These are phyloP conservation scores for Chydorus sphaericus DNA, from an alignment of 2,888 invertebrate species.

Conservation along the genomic window DNA sequence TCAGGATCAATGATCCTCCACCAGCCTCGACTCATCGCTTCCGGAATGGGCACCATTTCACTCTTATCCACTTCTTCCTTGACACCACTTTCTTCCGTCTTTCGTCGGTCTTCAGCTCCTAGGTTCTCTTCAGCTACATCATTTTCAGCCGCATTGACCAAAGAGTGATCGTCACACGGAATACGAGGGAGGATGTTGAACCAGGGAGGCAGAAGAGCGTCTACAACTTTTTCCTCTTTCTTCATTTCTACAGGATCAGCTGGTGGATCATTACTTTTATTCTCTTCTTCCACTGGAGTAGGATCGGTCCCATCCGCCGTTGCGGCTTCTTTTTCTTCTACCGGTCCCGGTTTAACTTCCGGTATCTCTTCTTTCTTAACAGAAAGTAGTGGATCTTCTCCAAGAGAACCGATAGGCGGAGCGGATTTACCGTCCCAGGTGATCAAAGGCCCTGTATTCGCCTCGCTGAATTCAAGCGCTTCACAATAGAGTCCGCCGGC, in stretches of 20 bases:
- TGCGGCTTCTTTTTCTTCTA: background rate
- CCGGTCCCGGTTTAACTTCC: constrained; percentile 8
- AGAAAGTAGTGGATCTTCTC: constrained; percentile 8
- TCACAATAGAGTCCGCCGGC: constrained; percentile 85
- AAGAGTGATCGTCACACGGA: constrained; percentile 42
- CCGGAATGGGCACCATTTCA: constrained; percentile 49
- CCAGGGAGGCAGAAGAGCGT: constrained; percentile 45
- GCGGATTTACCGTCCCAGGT: constrained; percentile 13
- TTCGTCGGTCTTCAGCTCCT: background rate
- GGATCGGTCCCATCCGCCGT: background rate
- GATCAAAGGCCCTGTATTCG: constrained; percentile 39
- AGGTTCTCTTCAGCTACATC: constrained; percentile 9
- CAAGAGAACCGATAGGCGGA: background rate
- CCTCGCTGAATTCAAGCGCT: constrained; percentile 58
- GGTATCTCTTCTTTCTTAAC: constrained; percentile 1
- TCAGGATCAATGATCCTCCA: constrained; percentile 70
- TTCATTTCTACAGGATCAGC: constrained; percentile 26
- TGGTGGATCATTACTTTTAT: constrained; percentile 2
- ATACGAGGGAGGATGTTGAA: constrained; percentile 78
- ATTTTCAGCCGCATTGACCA: constrained; percentile 21
- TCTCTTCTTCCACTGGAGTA: constrained; percentile 41
- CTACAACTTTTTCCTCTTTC: constrained; percentile 34
- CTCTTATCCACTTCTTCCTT: constrained; percentile 10
- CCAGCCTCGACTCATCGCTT: constrained; percentile 52
- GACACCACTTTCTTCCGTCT: background rate